Conservation (phyloP, 2,888 invertebrate species). For the Drosophila gaucha region DNA sequence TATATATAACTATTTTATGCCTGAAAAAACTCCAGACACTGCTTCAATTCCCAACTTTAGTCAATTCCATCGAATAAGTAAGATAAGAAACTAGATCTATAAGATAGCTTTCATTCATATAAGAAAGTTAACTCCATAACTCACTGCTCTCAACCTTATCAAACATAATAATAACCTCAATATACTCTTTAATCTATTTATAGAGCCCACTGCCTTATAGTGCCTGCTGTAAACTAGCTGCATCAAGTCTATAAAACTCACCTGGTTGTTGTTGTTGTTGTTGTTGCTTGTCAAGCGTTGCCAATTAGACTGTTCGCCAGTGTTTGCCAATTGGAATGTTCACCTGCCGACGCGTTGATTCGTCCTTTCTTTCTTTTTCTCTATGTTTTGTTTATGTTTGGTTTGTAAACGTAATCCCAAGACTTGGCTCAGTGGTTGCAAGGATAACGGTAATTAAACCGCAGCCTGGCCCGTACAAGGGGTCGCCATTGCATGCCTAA, state of each 20-base stretch:
- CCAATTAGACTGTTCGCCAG: constrained; percentile 59
- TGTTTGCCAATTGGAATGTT: constrained; percentile 67
- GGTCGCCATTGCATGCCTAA: constrained; percentile 70
- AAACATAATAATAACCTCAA: background rate
- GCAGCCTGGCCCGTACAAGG: constrained; percentile 55
- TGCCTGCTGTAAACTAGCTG: background rate
- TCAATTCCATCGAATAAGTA: too few relatives aligned
- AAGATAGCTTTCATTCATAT: too few relatives aligned
- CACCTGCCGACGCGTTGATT: constrained; percentile 43
- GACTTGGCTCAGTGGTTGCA: constrained; percentile 42
- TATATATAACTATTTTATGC: too few relatives aligned
- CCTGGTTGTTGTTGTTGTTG: constrained; percentile 37
- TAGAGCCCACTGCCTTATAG: background rate
- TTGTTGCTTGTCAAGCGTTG: constrained; percentile 19
- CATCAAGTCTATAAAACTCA: constrained; percentile 35
- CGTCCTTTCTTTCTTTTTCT: constrained; percentile 30
- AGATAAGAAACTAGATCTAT: background rate
- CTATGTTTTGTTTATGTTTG: constrained; percentile 4
- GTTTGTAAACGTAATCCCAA: constrained; percentile 44
- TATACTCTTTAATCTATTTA: constrained; percentile 7
- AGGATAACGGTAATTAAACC: constrained; percentile 76
- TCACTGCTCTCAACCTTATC: too few relatives aligned
- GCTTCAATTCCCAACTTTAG: too few relatives aligned
- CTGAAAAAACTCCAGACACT: too few relatives aligned
- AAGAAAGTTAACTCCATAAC: background rate